Conservation (phyloP, 2,888 invertebrate species). For the Tipula vernalis region DNA sequence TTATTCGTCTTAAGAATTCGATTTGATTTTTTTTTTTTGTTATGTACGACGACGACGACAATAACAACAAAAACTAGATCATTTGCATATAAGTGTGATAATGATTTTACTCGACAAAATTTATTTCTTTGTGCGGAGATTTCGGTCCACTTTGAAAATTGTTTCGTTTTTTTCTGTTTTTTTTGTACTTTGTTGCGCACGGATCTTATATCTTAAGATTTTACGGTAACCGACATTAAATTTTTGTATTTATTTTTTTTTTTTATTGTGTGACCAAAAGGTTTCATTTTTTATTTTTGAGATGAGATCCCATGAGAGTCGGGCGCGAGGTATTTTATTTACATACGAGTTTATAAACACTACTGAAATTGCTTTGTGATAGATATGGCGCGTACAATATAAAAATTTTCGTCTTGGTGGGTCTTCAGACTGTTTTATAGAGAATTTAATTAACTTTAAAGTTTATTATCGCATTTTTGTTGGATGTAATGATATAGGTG, state of each 20-base stretch:
- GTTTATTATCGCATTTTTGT: neutral
- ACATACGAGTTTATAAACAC: neutral
- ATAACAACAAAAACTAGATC: neutral
- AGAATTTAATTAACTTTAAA: neutral
- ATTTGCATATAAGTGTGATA: slow-evolving; percentile 4
- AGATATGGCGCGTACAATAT: neutral
- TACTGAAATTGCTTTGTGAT: no score
- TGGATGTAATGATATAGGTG: neutral
- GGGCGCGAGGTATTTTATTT: no score
- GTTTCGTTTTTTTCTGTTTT: neutral
- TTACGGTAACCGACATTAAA: neutral
- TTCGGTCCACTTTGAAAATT: neutral
- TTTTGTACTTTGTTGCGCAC: neutral
- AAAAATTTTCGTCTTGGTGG: neutral
- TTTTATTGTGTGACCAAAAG: neutral
- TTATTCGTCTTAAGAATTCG: neutral
- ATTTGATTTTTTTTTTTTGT: neutral
- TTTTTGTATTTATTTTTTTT: neutral
- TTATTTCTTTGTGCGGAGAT: neutral
- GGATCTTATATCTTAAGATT: neutral
- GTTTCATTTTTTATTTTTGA: neutral
- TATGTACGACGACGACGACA: neutral
- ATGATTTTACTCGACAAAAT: neutral
- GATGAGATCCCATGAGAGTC: neutral
- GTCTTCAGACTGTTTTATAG: neutral